These are phyloP conservation scores for Scaptodrosophila latifasciaeformis DNA, from an alignment of 2,888 invertebrate genomes.

Conservation along the genomic window DNA sequence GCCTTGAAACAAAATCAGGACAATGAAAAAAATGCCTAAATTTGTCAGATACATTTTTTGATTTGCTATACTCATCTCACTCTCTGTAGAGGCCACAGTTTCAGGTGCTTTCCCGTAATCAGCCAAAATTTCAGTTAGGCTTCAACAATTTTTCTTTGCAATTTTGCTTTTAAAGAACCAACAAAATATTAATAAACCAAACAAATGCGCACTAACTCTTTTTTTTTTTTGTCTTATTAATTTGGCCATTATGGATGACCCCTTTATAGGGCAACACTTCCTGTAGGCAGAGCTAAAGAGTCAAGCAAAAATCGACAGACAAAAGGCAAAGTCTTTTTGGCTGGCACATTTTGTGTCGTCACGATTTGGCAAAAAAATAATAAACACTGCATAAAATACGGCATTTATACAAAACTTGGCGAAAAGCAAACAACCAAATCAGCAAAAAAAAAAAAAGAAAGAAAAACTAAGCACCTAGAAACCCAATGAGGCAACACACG, in stretches of 20 bases:
- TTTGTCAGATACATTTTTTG: no score
- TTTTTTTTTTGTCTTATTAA: slow-evolving; percentile 10
- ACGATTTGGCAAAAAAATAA: slow-evolving; percentile 17
- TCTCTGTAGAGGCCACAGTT: no score
- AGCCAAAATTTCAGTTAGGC: slow-evolving; percentile 44
- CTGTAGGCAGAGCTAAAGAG: no score
- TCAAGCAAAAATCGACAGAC: no score
- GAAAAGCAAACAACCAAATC: slow-evolving; percentile 2
- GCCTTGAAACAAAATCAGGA: slow-evolving; percentile 11
- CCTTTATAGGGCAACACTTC: no score
- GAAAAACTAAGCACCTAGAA: slow-evolving; percentile 54
- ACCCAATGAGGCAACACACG: slow-evolving; percentile 62
- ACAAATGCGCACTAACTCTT: slow-evolving; percentile 22
- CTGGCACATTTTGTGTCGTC: not conserved
- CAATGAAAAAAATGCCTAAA: not conserved
- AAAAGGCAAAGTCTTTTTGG: no score
- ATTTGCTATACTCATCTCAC: no score
- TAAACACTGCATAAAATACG: slow-evolving; percentile 25
- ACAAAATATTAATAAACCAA: not conserved
- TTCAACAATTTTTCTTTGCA: no score
- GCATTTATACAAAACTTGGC: slow-evolving; percentile 13
- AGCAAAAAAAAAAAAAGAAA: slow-evolving; percentile 8
- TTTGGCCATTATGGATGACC: no score
- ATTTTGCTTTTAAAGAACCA: no score
- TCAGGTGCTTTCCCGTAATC: no score